Evolutionary conservation across 2,888 invertebrate genomes (phyloP).

Genomic region (Caenorhabditis plicata): DNA sequence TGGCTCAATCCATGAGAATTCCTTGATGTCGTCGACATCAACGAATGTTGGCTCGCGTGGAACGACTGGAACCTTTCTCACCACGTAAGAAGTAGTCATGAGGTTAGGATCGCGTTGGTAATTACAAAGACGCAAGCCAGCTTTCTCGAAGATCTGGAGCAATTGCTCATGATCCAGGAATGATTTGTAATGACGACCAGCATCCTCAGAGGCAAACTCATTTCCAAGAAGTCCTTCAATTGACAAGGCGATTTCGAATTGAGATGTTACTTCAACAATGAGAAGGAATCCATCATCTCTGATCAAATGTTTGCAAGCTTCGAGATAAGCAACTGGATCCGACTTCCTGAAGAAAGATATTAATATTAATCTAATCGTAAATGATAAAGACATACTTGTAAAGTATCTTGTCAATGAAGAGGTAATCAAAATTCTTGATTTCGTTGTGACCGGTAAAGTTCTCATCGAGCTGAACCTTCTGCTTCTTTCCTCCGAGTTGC

Average conservation of each 20-base stretch:
- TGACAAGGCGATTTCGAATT: slow-evolving; percentile 60
- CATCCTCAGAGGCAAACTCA: slow-evolving; percentile 36
- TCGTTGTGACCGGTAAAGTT: slow-evolving; percentile 50
- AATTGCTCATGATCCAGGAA: slow-evolving; percentile 59
- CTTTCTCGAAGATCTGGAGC: slow-evolving; percentile 49
- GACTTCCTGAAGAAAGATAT: slow-evolving; percentile 42
- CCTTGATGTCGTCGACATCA: slow-evolving; percentile 62
- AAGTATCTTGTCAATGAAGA: slow-evolving; percentile 60
- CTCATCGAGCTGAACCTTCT: slow-evolving; percentile 46
- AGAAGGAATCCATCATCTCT: slow-evolving; percentile 68
- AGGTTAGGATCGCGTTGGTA: slow-evolving; percentile 52
- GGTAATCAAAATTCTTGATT: slow-evolving; percentile 58
- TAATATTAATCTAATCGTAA: background rate
- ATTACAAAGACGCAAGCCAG: slow-evolving; percentile 62
- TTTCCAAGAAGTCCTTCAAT: slow-evolving; percentile 48
- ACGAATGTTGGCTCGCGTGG: slow-evolving; percentile 60
- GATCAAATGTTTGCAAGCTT: slow-evolving; percentile 51
- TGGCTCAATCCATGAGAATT: slow-evolving; percentile 65
- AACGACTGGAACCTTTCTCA: slow-evolving; percentile 47
- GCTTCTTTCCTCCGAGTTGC: slow-evolving; percentile 56
- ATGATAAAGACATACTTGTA: too few relatives aligned
- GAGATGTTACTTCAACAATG: slow-evolving; percentile 67
- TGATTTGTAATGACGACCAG: slow-evolving; percentile 44
- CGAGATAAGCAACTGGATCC: slow-evolving; percentile 55
- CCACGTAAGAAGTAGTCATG: slow-evolving; percentile 54